These are phyloP conservation scores for Sinocyclocheilus rhinocerous DNA, from an alignment of 2,113 vertebrate species.

Conservation along the genomic window DNA sequence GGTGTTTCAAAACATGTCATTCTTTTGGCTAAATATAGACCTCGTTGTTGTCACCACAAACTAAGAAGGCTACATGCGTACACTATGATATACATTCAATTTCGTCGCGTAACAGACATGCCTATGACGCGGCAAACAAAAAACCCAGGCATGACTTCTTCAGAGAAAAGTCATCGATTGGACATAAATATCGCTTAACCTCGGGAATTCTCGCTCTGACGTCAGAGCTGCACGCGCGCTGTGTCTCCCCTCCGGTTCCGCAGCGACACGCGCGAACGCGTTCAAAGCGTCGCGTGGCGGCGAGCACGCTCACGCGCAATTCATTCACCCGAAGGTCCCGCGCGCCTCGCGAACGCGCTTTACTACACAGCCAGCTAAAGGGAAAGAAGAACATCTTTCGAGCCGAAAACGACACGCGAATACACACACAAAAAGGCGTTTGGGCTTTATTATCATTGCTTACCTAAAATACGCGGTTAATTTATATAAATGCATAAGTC, in stretches of 20 bases:
- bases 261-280: conserved; percentile 50
- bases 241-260: conserved; percentile 34
- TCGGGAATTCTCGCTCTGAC: conserved; percentile 51
- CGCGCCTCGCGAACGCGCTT: conserved; percentile 63
- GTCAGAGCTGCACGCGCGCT: conserved; percentile 32
- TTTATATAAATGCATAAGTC: background rate
- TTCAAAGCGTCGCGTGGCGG: conserved; percentile 50
- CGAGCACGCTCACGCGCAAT: conserved; percentile 61
- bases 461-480: background rate
- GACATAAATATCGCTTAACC: conserved; percentile 24
- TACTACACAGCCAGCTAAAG: conserved; percentile 60
- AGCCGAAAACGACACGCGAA: conserved; percentile 15
- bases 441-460: background rate
- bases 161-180: background rate
- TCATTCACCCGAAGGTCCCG: conserved; percentile 68
- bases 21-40: conserved; percentile 19
- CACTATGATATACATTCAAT: background rate
- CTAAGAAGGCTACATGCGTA: background rate
- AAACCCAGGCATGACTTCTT: background rate
- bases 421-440: background rate
- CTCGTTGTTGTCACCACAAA: conserved; percentile 12
- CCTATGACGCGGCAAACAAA: background rate
- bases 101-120: background rate
- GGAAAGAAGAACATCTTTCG: conserved; percentile 27
- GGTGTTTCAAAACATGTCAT: conserved; percentile 20